phyloP scores from a whole-genome alignment of 2,888 invertebrate species.

The Spilosoma lubricipeda region DNA sequence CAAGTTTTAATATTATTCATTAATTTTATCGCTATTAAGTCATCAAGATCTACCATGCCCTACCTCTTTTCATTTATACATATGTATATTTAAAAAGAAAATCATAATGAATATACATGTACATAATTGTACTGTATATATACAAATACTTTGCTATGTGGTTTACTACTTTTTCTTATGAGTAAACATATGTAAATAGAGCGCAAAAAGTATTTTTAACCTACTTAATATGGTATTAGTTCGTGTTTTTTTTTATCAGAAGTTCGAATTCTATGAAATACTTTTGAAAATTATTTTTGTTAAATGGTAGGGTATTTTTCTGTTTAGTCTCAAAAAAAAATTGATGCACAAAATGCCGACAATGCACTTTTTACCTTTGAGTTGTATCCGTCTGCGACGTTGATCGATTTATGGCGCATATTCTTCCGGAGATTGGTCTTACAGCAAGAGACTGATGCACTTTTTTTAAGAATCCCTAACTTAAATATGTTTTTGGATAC shows the following conservation, averaged over 20 bases:
- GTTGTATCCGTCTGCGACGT: no score
- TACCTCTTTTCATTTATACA: not conserved
- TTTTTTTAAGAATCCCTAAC: no score
- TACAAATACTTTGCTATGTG: not conserved
- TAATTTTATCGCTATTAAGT: not conserved
- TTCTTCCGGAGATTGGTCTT: no score
- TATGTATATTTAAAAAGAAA: not conserved
- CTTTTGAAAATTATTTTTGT: no score
- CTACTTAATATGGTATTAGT: no score
- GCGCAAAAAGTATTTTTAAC: constrained; percentile 1
- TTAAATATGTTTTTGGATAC: no score
- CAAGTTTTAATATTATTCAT: not conserved
- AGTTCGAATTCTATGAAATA: not conserved
- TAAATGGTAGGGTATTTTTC: not conserved
- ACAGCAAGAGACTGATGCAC: no score
- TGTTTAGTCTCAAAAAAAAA: not conserved
- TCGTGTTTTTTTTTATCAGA: not conserved
- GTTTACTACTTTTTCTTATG: not conserved
- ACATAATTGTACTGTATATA: not conserved
- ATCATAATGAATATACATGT: not conserved
- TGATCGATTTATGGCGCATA: no score
- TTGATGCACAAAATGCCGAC: not conserved
- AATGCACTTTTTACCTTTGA: no score
- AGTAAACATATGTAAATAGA: not conserved
- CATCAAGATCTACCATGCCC: not conserved